Base-by-base conservation (phyloP, 1,140 invertebrate genomes). In the Neotoxoptera formosana region DNA sequence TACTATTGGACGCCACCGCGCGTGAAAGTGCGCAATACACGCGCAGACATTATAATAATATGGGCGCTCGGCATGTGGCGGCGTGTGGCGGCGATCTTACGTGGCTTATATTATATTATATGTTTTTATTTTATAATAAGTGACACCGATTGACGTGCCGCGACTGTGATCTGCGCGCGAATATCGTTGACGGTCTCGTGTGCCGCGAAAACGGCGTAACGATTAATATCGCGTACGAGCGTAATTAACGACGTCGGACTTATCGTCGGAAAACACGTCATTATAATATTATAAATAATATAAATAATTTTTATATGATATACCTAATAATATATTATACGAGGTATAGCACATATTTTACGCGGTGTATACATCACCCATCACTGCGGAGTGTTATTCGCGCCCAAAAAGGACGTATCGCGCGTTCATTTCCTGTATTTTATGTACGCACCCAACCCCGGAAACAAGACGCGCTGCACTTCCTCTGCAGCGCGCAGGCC, bases 381-480 rank as follows among this genome's bases (percentile, higher is more conserved):
- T 76, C 60, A 45, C n/a, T 21, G n/a, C 83, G 23, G 83, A 84
- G 83, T 36, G 51, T 53, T 53, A 89, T 53, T 89, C 17, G 47
- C 87, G 47, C 87, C 48, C 48, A 53, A 36, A 53, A 76, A 88
- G n/a, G 17, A 89, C 34, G n/a, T 23, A 89, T 36, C 34, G 87
- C 34, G 87, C 25, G 41, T 91, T 91, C 67, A 91, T 83, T 81
- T 91, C 89, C 90, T 91, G 90, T 83, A 34, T 76, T 48, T 48
- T n/a, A 47, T 48, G 14, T n/a, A n/a, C 47, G 47, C 7, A 76
- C 90, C 67, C 67, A 34, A 48, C 90, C 67, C 60, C 90, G 67
- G 90, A 91, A 91, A 91, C 34, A 83, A 91, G 67, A 91, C 51
- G 20, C 48, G 34, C 30, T 36, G 48, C 30, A 91, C 45, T 83